These are phyloP conservation scores for Idaea dimidiata DNA, from an alignment of 2,888 invertebrate genomes.

Conservation along the genomic window DNA sequence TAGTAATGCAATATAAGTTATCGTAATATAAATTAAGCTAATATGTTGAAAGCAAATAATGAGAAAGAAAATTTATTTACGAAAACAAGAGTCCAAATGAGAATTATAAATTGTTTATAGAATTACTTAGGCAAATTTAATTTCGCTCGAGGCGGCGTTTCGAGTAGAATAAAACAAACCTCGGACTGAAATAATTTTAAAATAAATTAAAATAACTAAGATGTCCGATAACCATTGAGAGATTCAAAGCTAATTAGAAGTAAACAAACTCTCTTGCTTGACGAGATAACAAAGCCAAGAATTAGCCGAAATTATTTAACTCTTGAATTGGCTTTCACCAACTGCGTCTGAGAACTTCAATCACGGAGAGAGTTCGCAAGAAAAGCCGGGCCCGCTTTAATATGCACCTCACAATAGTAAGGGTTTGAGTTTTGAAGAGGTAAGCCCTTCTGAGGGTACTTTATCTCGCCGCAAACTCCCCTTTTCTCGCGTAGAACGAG, in stretches of 20 bases:
- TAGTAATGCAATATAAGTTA: too few species aligned
- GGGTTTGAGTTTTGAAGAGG: constrained; percentile 71
- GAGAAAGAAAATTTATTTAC: neutral
- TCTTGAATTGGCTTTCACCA: constrained; percentile 57
- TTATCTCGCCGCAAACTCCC: constrained; percentile 71
- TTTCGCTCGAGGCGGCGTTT: neutral
- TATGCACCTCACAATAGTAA: constrained; percentile 75
- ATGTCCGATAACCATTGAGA: constrained; percentile 22
- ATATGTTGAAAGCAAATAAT: neutral
- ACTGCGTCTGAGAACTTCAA: constrained; percentile 55
- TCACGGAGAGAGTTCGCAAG: constrained; percentile 63
- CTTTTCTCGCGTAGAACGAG: constrained; percentile 50
- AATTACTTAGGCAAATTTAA: constrained; percentile 4
- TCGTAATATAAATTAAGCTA: too few species aligned
- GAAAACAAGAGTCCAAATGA: neutral
- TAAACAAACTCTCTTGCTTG: constrained; percentile 39
- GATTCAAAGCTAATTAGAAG: constrained; percentile 36
- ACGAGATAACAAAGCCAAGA: constrained; percentile 46
- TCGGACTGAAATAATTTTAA: constrained; percentile 5
- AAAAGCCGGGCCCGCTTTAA: constrained; percentile 63
- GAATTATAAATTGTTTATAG: constrained; percentile 14
- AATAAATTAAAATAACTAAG: constrained; percentile 10
- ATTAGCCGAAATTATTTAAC: constrained; percentile 61
- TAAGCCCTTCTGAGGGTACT: constrained; percentile 65
- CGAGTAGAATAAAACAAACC: neutral